phyloP scores from a whole-genome alignment of 2,888 invertebrate genomes.

The Subacronicta megacephala region DNA sequence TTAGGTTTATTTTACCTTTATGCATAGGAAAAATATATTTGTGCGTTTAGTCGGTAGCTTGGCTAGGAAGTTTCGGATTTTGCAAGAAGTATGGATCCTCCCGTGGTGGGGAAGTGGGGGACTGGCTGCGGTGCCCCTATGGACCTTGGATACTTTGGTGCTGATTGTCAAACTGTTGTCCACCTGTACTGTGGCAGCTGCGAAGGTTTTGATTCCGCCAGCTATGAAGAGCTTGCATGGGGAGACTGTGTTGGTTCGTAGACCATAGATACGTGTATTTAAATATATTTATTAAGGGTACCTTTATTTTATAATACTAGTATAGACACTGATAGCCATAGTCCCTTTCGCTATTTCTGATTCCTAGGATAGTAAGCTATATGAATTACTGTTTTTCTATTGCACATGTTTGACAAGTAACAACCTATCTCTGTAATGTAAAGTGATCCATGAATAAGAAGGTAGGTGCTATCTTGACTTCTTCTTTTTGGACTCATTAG shows the following conservation, averaged over 20 bases:
- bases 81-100: constrained; percentile 83
- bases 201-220: constrained; percentile 76
- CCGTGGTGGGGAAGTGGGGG: constrained; percentile 84
- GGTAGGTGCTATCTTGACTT: too few species aligned
- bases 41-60: constrained; percentile 72
- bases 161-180: constrained; percentile 79
- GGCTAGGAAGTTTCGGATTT: constrained; percentile 79
- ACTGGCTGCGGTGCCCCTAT: constrained; percentile 74
- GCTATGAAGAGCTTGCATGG: constrained; percentile 81
- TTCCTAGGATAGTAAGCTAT: too few species aligned
- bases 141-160: constrained; percentile 79
- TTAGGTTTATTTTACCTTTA: constrained; percentile 69
- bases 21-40: constrained; percentile 79
- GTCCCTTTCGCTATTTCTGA: too few species aligned
- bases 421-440: too few species aligned
- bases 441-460: too few species aligned
- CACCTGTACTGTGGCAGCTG: constrained; percentile 72
- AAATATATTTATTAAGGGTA: too few species aligned
- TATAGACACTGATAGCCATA: too few species aligned
- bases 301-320: too few species aligned
- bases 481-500: too few species aligned
- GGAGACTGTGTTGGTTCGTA: constrained; percentile 80
- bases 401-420: too few species aligned
- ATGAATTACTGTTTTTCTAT: too few species aligned
- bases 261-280: not conserved